These are phyloP conservation scores for Lacerta bilineata DNA, from an alignment of 2,797 vertebrate genomes.

Conservation along the genomic window DNA sequence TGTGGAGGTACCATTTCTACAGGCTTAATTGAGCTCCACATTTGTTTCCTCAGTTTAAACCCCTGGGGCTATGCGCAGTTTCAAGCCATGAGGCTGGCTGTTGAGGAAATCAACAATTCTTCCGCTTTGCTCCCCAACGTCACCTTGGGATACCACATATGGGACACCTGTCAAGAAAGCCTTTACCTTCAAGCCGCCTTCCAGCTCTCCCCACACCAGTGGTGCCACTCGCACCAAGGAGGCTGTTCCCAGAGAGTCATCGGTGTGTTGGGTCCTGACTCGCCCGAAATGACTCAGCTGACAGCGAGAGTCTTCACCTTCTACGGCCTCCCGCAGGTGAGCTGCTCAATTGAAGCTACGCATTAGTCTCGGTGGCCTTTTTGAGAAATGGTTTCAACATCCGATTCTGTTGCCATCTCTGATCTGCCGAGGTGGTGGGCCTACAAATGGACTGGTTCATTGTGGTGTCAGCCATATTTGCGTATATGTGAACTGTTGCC, in stretches of 20 bases:
- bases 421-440: background rate
- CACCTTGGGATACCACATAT: constrained; percentile 25
- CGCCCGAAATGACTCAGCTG: background rate
- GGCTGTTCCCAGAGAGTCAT: background rate
- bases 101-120: constrained; percentile 34
- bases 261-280: background rate
- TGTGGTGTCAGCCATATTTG: background rate
- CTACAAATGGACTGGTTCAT: background rate
- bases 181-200: background rate
- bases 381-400: too few relatives aligned
- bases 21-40: background rate
- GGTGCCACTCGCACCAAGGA: too few relatives aligned
- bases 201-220: background rate
- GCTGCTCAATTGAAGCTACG: background rate
- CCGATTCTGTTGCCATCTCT: too few relatives aligned
- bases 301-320: background rate
- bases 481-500: background rate
- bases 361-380: too few relatives aligned
- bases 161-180: background rate
- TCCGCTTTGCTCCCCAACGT: constrained; percentile 11
- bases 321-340: constrained; percentile 21
- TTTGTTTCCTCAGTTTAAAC: background rate
- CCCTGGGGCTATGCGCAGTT: background rate
- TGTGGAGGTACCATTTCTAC: background rate
- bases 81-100: constrained; percentile 13